Evolutionary conservation across 2,888 invertebrate species (phyloP).

Genomic region (Synergus japonicus): DNA sequence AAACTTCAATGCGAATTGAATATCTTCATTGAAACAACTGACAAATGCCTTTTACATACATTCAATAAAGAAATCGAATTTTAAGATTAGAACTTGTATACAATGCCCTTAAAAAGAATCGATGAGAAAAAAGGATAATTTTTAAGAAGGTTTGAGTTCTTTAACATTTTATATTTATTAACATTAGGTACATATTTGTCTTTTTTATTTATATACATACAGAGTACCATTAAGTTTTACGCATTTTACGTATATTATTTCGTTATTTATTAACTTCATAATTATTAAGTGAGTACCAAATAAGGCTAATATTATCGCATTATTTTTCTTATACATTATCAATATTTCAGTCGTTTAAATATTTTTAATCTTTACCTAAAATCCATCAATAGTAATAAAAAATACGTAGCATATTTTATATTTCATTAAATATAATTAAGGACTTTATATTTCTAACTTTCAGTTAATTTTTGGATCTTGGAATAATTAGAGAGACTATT

Average conservation of each 20-base stretch:
- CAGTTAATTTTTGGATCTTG: not conserved
- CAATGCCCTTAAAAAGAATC: too few species aligned
- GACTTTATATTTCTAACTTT: not conserved
- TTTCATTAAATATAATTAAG: not conserved
- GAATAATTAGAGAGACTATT: not conserved
- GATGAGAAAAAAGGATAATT: too few species aligned
- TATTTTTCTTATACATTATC: not conserved
- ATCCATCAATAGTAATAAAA: not conserved
- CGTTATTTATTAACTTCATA: not conserved
- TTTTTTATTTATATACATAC: not conserved
- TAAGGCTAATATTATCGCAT: not conserved
- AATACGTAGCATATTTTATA: not conserved
- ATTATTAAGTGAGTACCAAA: not conserved
- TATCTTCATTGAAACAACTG: too few species aligned
- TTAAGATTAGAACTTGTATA: too few species aligned
- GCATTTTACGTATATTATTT: not conserved
- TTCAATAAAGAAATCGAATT: too few species aligned
- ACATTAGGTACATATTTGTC: not conserved
- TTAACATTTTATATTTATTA: slow-evolving; percentile 9
- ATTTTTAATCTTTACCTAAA: not conserved
- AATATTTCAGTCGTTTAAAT: slow-evolving; percentile 5
- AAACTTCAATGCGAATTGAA: too few species aligned
- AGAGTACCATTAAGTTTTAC: too few species aligned
- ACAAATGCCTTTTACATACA: too few species aligned
- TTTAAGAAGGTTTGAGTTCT: not conserved